Conservation (phyloP, 2,797 vertebrate genomes). For the Sebastes glaucus region DNA sequence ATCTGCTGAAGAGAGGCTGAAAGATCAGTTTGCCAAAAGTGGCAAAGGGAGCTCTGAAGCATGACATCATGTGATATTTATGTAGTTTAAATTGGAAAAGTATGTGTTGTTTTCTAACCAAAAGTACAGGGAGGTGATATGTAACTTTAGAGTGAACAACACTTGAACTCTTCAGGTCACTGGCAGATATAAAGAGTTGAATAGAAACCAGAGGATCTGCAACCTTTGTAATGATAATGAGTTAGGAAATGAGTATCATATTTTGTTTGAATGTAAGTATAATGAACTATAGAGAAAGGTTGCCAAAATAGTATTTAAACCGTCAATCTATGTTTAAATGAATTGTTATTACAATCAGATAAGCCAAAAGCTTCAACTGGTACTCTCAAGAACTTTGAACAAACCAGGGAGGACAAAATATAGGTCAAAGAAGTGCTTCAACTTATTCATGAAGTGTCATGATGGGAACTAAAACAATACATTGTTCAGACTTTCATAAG, state of each 20-base stretch:
- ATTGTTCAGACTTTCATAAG: background rate
- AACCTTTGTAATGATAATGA: too few relatives aligned
- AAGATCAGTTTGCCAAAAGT: too few relatives aligned
- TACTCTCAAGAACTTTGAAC: background rate
- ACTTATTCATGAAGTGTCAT: background rate
- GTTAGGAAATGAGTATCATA: too few relatives aligned
- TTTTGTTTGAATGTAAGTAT: background rate
- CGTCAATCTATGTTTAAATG: fast-evolving
- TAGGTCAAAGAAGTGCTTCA: background rate
- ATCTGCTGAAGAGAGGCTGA: too few relatives aligned
- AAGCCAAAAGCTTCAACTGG: background rate
- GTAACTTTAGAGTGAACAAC: background rate
- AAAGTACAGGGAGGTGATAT: too few relatives aligned
- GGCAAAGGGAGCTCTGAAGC: background rate
- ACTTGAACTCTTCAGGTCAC: background rate
- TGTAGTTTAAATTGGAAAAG: too few relatives aligned
- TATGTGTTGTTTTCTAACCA: fast-evolving
- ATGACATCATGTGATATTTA: too few relatives aligned
- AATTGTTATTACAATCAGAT: background rate
- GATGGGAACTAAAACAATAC: background rate
- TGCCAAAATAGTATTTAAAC: background rate
- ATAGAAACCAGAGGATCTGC: background rate
- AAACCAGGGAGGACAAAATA: background rate
- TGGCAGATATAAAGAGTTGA: background rate
- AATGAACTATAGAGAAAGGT: background rate